phyloP scores from a whole-genome alignment of 2,888 invertebrate species.

The Dichetophora obliterata region DNA sequence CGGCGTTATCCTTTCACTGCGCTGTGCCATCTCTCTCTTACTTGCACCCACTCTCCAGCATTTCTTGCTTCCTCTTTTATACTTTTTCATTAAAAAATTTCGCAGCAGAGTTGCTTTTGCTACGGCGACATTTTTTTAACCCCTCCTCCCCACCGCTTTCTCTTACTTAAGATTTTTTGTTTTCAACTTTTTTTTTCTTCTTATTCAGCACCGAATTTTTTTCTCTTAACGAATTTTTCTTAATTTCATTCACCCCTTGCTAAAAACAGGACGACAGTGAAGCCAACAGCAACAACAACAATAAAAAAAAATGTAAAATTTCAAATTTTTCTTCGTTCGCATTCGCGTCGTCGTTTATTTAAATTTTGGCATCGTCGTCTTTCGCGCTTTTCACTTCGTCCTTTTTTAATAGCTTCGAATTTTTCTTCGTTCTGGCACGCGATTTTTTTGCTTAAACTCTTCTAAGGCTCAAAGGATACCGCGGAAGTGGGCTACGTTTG shows the following conservation, averaged over 20 bases:
- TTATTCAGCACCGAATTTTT: neutral
- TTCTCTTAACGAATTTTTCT: slow-evolving; percentile 36
- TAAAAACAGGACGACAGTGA: neutral
- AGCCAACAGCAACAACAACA: slow-evolving; percentile 7
- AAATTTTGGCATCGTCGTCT: slow-evolving; percentile 28
- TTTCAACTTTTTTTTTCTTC: neutral
- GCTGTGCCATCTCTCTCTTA: neutral
- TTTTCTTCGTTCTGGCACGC: slow-evolving; percentile 30
- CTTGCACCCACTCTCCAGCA: neutral
- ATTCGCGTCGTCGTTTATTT: slow-evolving; percentile 27
- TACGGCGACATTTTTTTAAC: neutral
- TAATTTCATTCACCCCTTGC: slow-evolving; percentile 41
- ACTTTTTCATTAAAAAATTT: neutral
- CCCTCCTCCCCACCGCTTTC: too few relatives aligned
- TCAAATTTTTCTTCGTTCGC: slow-evolving; percentile 22
- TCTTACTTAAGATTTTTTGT: neutral
- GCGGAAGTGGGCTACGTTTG: neutral
- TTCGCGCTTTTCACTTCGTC: neutral
- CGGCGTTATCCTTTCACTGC: neutral
- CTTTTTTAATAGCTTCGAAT: slow-evolving; percentile 39
- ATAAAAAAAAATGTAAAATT: slow-evolving; percentile 13
- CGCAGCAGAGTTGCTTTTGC: neutral
- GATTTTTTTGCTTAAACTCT: slow-evolving; percentile 20
- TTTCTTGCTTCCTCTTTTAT: neutral
- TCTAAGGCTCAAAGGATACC: neutral